Percentiles rank a stretch among this genome's conserved stretches.
Conservation (phyloP, 2,113 vertebrate genomes). For the Rhipidura dahli region DNA sequence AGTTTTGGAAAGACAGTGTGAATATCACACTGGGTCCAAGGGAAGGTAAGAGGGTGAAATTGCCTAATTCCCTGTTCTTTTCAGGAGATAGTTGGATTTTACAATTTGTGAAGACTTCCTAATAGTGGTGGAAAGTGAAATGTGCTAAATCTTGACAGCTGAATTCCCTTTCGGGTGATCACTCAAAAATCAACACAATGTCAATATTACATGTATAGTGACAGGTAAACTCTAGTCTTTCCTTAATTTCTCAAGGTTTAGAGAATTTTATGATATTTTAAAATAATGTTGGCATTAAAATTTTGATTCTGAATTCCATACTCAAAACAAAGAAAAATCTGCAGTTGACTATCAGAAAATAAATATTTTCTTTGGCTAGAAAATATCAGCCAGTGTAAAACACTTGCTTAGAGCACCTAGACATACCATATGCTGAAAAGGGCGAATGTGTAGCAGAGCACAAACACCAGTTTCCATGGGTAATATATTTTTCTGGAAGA, state of each 20-base stretch:
- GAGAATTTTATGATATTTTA: neutral
- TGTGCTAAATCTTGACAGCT: neutral
- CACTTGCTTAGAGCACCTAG: neutral
- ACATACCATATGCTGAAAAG: neutral
- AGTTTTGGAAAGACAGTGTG: slow-evolving; percentile 54
- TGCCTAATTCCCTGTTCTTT: neutral
- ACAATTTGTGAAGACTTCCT: neutral
- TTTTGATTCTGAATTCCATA: neutral
- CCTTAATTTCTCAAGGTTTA: neutral
- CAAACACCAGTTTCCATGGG: neutral
- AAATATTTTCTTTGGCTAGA: neutral
- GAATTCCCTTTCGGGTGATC: neutral
- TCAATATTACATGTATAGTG: neutral
- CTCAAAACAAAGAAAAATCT: neutral
- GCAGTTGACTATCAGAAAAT: neutral
- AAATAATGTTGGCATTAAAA: neutral
- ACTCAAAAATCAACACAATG: neutral
- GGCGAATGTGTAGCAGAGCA: neutral
- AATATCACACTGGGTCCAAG: slow-evolving; percentile 24
- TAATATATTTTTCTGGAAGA: neutral
- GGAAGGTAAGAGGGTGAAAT: slow-evolving; percentile 50
- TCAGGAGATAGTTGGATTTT: neutral
- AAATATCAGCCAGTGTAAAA: neutral
- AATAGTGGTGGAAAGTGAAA: neutral
- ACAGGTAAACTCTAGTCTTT: neutral